phyloP scores from a whole-genome alignment of 2,888 invertebrate genomes.

The Drosophila phalerata region DNA sequence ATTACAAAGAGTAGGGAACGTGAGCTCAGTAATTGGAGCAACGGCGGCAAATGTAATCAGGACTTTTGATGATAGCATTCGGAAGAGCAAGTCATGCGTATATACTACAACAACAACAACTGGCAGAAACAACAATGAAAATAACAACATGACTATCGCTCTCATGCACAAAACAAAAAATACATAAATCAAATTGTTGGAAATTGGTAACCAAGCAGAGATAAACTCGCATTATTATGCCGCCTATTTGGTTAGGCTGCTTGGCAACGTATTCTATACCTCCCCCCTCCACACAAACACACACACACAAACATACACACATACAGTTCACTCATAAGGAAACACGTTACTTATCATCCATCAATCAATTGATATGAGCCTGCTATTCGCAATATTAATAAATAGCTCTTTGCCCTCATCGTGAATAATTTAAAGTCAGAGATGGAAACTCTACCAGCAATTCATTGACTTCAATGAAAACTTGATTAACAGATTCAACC shows the following conservation, averaged over 20 bases:
- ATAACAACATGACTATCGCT: constrained; percentile 27
- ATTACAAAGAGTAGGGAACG: constrained; percentile 35
- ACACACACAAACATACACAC: neutral
- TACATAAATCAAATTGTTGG: constrained; percentile 77
- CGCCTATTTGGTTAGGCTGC: constrained; percentile 45
- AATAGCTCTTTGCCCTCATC: constrained; percentile 51
- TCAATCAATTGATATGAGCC: constrained; percentile 71
- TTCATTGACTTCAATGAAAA: constrained; percentile 58
- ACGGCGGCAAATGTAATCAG: constrained; percentile 59
- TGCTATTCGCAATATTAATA: constrained; percentile 64
- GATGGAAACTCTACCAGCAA: constrained; percentile 55
- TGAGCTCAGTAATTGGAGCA: constrained; percentile 53
- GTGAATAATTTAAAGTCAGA: constrained; percentile 41
- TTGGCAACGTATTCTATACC: constrained; percentile 34
- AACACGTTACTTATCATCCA: constrained; percentile 64
- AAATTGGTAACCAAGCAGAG: constrained; percentile 76
- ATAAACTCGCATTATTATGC: constrained; percentile 80
- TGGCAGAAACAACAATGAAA: constrained; percentile 2
- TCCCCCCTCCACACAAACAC: constrained; percentile 4
- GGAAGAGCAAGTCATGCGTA: constrained; percentile 52
- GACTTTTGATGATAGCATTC: constrained; percentile 58
- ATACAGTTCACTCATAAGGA: constrained; percentile 13
- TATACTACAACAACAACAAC: constrained; percentile 8
- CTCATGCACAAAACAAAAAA: constrained; percentile 70
- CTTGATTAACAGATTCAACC: constrained; percentile 55